A percentile compares a stretch with the other conserved stretches of the same genome.
These are phyloP conservation scores for Barbus barbus DNA, from an alignment of 2,113 vertebrate species.

Conservation along the genomic window DNA sequence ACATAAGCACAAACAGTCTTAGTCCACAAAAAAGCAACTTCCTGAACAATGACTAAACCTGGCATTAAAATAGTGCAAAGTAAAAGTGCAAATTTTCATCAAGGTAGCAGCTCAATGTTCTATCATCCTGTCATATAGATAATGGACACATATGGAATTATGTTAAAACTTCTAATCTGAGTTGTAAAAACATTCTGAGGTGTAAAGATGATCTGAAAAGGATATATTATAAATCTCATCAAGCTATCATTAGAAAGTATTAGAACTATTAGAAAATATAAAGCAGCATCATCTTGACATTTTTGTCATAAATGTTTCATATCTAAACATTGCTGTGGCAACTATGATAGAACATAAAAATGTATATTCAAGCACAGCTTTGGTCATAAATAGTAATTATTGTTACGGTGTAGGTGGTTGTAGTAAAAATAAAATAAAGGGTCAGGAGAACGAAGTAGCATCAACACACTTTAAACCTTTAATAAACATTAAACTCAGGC, in stretches of 20 bases:
- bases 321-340: background rate
- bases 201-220: background rate
- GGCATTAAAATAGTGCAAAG: background rate
- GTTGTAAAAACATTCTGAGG: background rate
- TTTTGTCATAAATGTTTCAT: background rate
- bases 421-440: no score
- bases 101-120: background rate
- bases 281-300: background rate
- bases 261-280: background rate
- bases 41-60: background rate
- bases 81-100: background rate
- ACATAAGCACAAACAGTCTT: background rate
- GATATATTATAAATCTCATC: background rate
- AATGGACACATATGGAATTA: background rate
- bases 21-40: background rate
- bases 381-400: no score
- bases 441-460: no score
- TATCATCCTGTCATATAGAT: background rate
- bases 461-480: no score
- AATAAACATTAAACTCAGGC: no score
- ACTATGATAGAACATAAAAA: background rate
- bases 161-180: background rate
- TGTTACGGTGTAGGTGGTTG: no score
- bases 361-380: background rate
- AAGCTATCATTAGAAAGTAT: no score